Conservation (phyloP, 2,113 vertebrate genomes). For the Seriola aureovittata region DNA sequence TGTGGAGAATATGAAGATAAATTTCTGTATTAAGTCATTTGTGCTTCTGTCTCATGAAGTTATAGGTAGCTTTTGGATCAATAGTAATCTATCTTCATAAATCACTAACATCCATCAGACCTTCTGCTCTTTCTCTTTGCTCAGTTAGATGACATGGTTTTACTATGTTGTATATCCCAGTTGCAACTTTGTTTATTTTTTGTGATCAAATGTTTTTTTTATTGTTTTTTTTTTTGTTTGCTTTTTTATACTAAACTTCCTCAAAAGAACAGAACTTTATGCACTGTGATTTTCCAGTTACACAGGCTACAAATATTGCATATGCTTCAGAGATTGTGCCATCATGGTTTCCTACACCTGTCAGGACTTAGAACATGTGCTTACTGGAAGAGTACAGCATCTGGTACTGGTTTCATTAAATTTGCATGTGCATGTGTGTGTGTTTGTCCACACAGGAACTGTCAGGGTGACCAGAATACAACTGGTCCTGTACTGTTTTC, state of each 20-base stretch:
- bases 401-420: conserved; percentile 5
- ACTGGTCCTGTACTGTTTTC: conserved; percentile 72
- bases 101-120: conserved; percentile 3
- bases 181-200: conserved; percentile 1
- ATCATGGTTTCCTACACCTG: background rate
- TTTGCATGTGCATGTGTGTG: conserved; percentile 14
- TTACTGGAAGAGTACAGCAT: background rate
- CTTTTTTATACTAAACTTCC: background rate
- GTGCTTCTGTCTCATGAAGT: conserved; percentile 4
- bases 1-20: background rate
- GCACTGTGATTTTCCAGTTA: background rate
- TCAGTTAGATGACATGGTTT: background rate
- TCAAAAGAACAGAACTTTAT: too few species aligned
- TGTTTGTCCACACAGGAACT: conserved; percentile 69
- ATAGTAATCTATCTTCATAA: background rate
- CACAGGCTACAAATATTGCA: background rate
- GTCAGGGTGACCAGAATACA: conserved; percentile 71
- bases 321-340: background rate
- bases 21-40: background rate
- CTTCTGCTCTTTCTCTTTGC: background rate
- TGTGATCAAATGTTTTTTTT: background rate
- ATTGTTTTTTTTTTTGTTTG: background rate
- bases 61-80: background rate
- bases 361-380: background rate
- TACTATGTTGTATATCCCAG: background rate